Evolutionary conservation across 30 jellyfish, hydroid and myxozoan genomes (phyloP), one percentile per base, ranked within the genome.

Genomic region (Hydractinia symbiolongicarpus): DNA sequence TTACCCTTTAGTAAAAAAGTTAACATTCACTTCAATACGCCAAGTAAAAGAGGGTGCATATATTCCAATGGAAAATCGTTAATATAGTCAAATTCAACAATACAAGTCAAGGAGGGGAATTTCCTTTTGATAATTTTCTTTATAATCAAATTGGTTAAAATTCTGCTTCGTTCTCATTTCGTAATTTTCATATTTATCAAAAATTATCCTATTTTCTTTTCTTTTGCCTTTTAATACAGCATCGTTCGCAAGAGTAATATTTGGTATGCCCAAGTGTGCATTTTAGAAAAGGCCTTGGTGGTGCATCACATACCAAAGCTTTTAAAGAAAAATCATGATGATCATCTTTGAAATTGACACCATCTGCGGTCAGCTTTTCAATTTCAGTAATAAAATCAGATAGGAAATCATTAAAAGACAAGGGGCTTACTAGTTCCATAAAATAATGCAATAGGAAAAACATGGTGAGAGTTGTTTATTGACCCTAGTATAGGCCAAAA

Each of bases 281-380:
- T 56, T 82, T 70, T 19, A 82, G 84, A 54, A 68, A 82, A 5
- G 89, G 68, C 50, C 89, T 82, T 16, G 89, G 84, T 44, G 89
- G 84, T 53, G 84, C 84, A 52, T 82, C 89, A 68, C 84, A 70
- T 30, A 69, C 54, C 60, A 84, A 64, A 50, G 72, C 56, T 11
- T 44, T 17, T 20, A 67, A 53, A 53, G 74, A 66, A 30, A 84
- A 76, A 51, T 77, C 54, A 55, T 16, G 54, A 19, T 49, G 58
- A 9, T 30, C 54, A 74, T 58, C 83, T 11, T 49, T 17, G 15
- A 74, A 49, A 14, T 50, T 54, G n/a, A 84, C 30, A 16, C 66
- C 53, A 14, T 51, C 52, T 11, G 72, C 61, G 53, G 53, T 49
- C 16, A 84, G 81, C n/a, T 50, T 66, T 52, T 72, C 51, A 66